phyloP scores from a whole-genome alignment of 2,888 invertebrate species.

The Diabrotica balteata region DNA sequence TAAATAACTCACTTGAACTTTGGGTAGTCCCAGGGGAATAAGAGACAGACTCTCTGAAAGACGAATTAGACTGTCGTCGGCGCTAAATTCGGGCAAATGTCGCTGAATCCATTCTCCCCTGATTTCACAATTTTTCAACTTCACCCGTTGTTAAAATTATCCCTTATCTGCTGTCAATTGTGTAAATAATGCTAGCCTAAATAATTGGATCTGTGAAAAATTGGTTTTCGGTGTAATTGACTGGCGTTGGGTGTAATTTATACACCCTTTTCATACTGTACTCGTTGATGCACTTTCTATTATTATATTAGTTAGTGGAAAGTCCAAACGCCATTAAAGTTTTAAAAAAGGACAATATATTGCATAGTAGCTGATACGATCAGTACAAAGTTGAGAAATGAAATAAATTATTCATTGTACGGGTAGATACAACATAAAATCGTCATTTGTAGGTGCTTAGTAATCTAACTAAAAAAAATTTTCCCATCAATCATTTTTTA shows the following conservation, averaged over 20 bases:
- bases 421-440: too few relatives aligned
- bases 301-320: not conserved
- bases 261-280: constrained; percentile 13
- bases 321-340: not conserved
- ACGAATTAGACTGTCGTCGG: constrained; percentile 44
- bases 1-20: constrained; percentile 26
- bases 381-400: too few relatives aligned
- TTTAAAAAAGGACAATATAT: too few relatives aligned
- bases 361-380: too few relatives aligned
- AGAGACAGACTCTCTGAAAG: constrained; percentile 32
- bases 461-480: too few relatives aligned
- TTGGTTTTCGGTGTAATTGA: constrained; percentile 31
- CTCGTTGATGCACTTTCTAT: not conserved
- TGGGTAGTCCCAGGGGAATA: constrained; percentile 16
- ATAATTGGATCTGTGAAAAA: constrained; percentile 34
- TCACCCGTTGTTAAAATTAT: constrained; percentile 40
- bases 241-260: constrained; percentile 17
- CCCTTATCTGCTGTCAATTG: constrained; percentile 40
- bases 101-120: constrained; percentile 36
- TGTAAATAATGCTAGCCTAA: constrained; percentile 35
- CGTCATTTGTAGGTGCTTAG: too few relatives aligned
- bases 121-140: constrained; percentile 40
- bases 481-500: too few relatives aligned
- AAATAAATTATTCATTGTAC: too few relatives aligned
- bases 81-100: constrained; percentile 45